Percentiles rank a stretch among this genome's conserved stretches.
Evolutionary conservation across 2,113 vertebrate genomes (phyloP).

Genomic region (Rhagologus leucostigma): DNA sequence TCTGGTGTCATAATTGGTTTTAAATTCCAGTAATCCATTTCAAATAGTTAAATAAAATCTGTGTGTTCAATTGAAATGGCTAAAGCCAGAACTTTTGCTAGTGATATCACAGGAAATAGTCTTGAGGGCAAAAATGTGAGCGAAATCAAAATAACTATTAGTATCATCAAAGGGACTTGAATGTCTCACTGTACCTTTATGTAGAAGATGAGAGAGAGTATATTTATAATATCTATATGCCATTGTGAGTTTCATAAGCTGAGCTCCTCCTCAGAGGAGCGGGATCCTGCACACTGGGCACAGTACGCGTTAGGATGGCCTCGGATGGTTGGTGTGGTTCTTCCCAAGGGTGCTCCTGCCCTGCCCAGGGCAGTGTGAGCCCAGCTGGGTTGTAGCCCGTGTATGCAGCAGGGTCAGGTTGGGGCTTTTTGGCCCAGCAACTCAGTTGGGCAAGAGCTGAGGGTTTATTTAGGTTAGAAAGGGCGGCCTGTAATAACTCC

Average conservation of each 20-base stretch:
- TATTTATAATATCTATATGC: background rate
- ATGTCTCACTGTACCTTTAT: slow-evolving; percentile 39
- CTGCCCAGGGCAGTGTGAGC: rapidly evolving
- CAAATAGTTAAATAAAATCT: slow-evolving; percentile 68
- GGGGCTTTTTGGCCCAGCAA: background rate
- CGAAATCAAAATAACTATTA: slow-evolving; percentile 68
- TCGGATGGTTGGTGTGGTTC: background rate
- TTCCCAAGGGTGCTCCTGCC: background rate
- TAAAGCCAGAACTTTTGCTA: slow-evolving; percentile 65
- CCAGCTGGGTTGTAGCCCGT: background rate
- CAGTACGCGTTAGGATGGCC: background rate
- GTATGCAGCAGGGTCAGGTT: rapidly evolving
- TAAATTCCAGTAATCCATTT: slow-evolving; percentile 73
- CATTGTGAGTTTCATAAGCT: background rate
- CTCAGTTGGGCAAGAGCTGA: background rate
- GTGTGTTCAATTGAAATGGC: slow-evolving; percentile 62
- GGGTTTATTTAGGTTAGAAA: background rate
- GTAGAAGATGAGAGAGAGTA: slow-evolving; percentile 12
- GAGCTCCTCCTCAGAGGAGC: background rate
- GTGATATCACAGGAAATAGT: slow-evolving; percentile 67
- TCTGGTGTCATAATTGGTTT: slow-evolving; percentile 74
- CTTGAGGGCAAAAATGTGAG: slow-evolving; percentile 61
- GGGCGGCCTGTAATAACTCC: background rate
- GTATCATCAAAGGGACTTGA: slow-evolving; percentile 52
- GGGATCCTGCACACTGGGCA: background rate